phyloP scores from a whole-genome alignment of 2,888 invertebrate genomes.

The Caenorhabditis zanzibari region DNA sequence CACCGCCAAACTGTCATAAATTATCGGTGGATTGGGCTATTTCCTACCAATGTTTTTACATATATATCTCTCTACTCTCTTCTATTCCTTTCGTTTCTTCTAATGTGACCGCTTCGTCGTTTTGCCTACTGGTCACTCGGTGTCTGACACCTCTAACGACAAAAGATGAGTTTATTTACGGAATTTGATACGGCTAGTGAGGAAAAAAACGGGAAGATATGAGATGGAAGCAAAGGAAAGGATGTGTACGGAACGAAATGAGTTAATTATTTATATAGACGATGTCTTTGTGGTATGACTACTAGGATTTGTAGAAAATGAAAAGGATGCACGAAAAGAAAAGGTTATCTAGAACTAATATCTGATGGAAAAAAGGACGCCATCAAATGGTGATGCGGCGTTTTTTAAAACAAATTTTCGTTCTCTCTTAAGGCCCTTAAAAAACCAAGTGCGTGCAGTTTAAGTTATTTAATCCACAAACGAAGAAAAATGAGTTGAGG shows the following conservation, averaged over 20 bases:
- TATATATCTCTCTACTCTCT: constrained; percentile 10
- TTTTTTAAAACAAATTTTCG: constrained; percentile 12
- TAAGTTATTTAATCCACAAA: constrained; percentile 54
- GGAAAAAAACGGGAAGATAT: background rate
- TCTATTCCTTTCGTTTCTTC: constrained; percentile 9
- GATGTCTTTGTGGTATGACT: background rate
- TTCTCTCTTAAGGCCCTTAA: background rate
- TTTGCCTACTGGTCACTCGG: constrained; percentile 27
- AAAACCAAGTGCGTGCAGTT: constrained; percentile 34
- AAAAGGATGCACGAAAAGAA: constrained; percentile 33
- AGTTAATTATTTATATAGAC: constrained; percentile 43
- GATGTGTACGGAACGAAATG: constrained; percentile 32
- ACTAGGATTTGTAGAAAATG: constrained; percentile 16
- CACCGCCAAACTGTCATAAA: constrained; percentile 63
- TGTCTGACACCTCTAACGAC: constrained; percentile 44
- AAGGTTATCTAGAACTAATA: constrained; percentile 38
- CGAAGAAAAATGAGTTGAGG: constrained; percentile 50
- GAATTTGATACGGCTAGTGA: constrained; percentile 36
- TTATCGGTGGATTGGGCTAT: constrained; percentile 52
- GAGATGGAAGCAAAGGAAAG: background rate
- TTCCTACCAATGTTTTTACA: constrained; percentile 51
- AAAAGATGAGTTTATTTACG: constrained; percentile 45
- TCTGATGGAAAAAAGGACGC: constrained; percentile 4
- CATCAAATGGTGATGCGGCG: background rate
- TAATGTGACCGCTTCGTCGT: constrained; percentile 41